These are phyloP conservation scores for Prolemur simus DNA, from an alignment of 2,113 vertebrate species.

Conservation along the genomic window DNA sequence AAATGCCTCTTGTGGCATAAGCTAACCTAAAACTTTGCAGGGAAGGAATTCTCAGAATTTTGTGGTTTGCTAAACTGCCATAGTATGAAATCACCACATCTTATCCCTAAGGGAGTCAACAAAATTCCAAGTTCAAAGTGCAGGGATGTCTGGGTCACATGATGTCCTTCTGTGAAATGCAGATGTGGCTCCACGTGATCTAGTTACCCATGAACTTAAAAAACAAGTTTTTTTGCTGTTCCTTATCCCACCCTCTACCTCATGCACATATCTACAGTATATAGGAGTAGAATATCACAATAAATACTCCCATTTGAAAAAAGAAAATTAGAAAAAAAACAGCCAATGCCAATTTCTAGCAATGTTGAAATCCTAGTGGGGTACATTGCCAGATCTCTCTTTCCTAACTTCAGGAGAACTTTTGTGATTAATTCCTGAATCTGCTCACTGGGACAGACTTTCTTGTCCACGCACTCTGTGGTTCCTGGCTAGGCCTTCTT, in stretches of 20 bases:
- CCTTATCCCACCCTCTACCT: background rate
- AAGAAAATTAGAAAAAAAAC: background rate
- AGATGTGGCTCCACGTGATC: background rate
- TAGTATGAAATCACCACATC: background rate
- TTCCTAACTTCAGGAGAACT: background rate
- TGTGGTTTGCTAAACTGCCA: background rate
- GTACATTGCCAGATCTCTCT: background rate
- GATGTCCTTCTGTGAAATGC: background rate
- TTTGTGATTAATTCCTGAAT: background rate
- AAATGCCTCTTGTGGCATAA: background rate
- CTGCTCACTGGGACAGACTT: background rate
- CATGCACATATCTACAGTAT: background rate
- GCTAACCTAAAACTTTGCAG: background rate
- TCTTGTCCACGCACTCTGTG: background rate
- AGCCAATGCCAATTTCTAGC: background rate
- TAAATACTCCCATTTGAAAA: background rate
- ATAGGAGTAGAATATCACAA: background rate
- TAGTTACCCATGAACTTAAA: background rate
- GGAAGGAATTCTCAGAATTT: background rate
- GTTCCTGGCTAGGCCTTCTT: background rate
- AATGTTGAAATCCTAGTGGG: background rate
- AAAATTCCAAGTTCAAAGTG: background rate
- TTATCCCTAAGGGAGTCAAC: background rate
- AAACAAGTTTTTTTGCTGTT: background rate
- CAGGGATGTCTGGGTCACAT: background rate